Evolutionary conservation across 2,888 invertebrate species (phyloP).

Genomic region (Chymomyza fuscimana): DNA sequence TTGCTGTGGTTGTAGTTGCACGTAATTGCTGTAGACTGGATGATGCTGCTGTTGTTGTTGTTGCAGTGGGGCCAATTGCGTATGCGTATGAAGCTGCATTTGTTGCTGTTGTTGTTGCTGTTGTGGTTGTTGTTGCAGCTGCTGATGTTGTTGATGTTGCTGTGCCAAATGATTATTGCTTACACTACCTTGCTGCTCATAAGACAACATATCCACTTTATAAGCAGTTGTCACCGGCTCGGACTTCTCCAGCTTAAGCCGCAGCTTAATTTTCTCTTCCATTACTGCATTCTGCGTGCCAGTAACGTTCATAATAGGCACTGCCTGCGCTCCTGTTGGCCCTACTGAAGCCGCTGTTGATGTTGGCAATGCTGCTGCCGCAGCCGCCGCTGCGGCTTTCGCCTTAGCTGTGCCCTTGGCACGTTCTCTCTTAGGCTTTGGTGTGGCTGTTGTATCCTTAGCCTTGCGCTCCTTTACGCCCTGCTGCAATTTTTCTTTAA

Average conservation of each 20-base stretch:
- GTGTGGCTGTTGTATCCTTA: conserved; percentile 51
- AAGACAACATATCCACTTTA: conserved; percentile 86
- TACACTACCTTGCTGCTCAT: conserved; percentile 6
- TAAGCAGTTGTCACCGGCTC: conserved; percentile 90
- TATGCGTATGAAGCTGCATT: conserved; percentile 30
- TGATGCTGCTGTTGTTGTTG: conserved; percentile 30
- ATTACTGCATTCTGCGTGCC: conserved; percentile 21
- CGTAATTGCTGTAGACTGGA: conserved; percentile 8
- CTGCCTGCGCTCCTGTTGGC: conserved; percentile 6
- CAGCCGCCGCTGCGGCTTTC: conserved; percentile 53
- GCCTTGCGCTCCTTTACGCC: conserved; percentile 75
- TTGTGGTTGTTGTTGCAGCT: conserved; percentile 36
- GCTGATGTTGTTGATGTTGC: conserved; percentile 21
- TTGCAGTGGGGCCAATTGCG: conserved; percentile 26
- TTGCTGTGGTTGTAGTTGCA: conserved; percentile 42
- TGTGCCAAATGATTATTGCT: conserved; percentile 30
- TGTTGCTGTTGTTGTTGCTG: conserved; percentile 26
- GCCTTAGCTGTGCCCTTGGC: conserved; percentile 69
- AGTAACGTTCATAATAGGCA: conserved; percentile 7
- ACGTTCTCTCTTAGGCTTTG: conserved; percentile 70
- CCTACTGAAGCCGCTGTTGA: conserved; percentile 12
- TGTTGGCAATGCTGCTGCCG: conserved; percentile 13
- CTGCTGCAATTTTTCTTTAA: conserved; percentile 77
- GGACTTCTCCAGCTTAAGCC: conserved; percentile 90
- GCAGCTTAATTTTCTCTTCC: conserved; percentile 88